Evolutionary conservation across 1,140 invertebrate species (phyloP).

Genomic region (Drosophila obscura): DNA sequence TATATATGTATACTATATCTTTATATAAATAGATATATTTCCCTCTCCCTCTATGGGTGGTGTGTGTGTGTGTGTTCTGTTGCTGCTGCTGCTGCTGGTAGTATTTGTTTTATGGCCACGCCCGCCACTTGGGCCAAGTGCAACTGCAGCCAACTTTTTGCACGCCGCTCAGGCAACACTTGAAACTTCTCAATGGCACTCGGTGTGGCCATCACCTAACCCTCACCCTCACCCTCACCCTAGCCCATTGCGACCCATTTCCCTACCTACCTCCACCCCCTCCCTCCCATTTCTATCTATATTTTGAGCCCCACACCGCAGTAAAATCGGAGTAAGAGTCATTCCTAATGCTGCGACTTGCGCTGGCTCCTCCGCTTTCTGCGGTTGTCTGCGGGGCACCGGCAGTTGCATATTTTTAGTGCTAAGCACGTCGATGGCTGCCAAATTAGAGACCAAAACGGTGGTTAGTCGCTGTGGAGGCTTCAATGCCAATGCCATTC

Average conservation of each 20-base stretch:
- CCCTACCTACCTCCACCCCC: too few relatives aligned
- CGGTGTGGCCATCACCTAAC: constrained; percentile 32
- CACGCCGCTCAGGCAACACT: constrained; percentile 60
- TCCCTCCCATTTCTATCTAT: neutral
- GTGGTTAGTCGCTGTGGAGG: neutral
- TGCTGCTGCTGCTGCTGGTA: constrained; percentile 9
- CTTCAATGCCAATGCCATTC: too few relatives aligned
- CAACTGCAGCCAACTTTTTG: constrained; percentile 78
- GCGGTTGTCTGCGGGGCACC: too few relatives aligned
- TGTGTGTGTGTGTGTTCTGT: constrained; percentile 25
- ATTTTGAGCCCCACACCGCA: neutral
- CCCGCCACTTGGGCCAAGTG: constrained; percentile 74
- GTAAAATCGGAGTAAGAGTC: constrained; percentile 29
- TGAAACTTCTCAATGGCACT: constrained; percentile 79
- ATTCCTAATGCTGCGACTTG: constrained; percentile 45
- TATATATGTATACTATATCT: neutral
- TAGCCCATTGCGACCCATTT: neutral
- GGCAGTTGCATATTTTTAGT: constrained; percentile 59
- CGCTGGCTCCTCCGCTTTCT: too few relatives aligned
- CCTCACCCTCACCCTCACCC: constrained; percentile 5
- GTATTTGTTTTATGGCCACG: constrained; percentile 76
- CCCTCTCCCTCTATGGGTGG: neutral
- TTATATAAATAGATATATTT: neutral
- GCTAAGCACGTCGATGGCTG: constrained; percentile 72
- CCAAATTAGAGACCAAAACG: constrained; percentile 71